These are phyloP conservation scores for Stichodactyla mertensii DNA, from an alignment of 64 coral and sea anemone genomes.

Conservation along the genomic window DNA sequence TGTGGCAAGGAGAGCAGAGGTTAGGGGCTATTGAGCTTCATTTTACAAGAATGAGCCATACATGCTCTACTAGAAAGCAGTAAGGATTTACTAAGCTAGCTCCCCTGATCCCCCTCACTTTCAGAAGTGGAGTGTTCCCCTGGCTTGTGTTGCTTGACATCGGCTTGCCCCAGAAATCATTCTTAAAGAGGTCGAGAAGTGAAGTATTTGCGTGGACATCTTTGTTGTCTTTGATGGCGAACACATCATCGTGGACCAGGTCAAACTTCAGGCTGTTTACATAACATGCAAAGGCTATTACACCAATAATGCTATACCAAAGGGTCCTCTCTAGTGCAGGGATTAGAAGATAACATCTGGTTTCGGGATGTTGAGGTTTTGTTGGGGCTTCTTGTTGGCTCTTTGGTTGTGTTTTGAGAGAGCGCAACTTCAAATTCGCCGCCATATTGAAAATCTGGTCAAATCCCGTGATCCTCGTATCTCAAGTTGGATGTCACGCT, in stretches of 20 bases:
- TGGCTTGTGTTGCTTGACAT: constrained; percentile 87
- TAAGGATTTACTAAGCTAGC: too few species aligned
- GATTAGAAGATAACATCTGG: constrained; percentile 19
- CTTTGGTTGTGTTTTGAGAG: neutral
- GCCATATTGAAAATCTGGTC: constrained; percentile 33
- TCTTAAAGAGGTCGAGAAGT: constrained; percentile 39
- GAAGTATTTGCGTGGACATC: constrained; percentile 62
- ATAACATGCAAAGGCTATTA: constrained; percentile 49
- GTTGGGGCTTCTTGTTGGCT: neutral
- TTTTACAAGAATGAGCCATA: too few species aligned
- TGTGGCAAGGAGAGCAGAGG: too few species aligned
- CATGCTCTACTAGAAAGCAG: too few species aligned
- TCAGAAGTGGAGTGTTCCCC: too few species aligned
- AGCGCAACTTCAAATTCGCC: constrained; percentile 55
- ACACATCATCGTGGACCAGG: constrained; percentile 86
- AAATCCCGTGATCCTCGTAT: neutral
- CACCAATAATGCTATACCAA: constrained; percentile 46
- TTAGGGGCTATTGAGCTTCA: too few species aligned
- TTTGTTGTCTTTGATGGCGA: constrained; percentile 78
- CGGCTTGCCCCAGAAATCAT: constrained; percentile 90
- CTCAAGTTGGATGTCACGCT: neutral
- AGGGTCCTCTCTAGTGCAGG: constrained; percentile 25
- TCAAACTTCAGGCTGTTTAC: constrained; percentile 51
- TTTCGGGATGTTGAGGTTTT: neutral
- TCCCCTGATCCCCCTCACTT: too few species aligned